Evolutionary conservation across 2,888 invertebrate species (phyloP).

Genomic region (Lithophane socia): DNA sequence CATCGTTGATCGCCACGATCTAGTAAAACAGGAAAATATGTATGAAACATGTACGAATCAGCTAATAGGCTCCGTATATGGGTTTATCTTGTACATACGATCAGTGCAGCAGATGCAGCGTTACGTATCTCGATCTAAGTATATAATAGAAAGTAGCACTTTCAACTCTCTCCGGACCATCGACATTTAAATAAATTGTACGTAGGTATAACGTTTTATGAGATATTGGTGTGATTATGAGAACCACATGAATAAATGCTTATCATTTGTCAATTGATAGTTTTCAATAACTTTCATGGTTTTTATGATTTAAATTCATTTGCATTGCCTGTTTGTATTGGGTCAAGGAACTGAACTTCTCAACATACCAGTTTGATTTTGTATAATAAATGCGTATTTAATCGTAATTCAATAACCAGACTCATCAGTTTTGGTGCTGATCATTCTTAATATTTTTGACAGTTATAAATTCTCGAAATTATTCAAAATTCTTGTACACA

Average conservation of each 20-base stretch:
- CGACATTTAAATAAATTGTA: constrained; percentile 56
- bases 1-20: neutral
- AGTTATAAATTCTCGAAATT: neutral
- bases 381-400: neutral
- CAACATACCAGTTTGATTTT: neutral
- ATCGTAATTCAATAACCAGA: neutral
- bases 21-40: constrained; percentile 33
- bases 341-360: neutral
- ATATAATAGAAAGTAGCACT: constrained; percentile 59
- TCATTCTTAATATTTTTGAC: neutral
- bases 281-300: neutral
- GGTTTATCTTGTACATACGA: constrained; percentile 39
- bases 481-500: constrained; percentile 1
- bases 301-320: neutral
- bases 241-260: neutral
- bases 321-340: neutral
- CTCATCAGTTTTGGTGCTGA: neutral
- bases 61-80: constrained; percentile 41
- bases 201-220: neutral
- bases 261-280: neutral
- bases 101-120: constrained; percentile 52
- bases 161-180: constrained; percentile 54
- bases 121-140: constrained; percentile 58
- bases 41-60: constrained; percentile 37
- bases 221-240: neutral